These are phyloP conservation scores for Metellina segmentata DNA, from an alignment of 2,888 invertebrate genomes.

Conservation along the genomic window DNA sequence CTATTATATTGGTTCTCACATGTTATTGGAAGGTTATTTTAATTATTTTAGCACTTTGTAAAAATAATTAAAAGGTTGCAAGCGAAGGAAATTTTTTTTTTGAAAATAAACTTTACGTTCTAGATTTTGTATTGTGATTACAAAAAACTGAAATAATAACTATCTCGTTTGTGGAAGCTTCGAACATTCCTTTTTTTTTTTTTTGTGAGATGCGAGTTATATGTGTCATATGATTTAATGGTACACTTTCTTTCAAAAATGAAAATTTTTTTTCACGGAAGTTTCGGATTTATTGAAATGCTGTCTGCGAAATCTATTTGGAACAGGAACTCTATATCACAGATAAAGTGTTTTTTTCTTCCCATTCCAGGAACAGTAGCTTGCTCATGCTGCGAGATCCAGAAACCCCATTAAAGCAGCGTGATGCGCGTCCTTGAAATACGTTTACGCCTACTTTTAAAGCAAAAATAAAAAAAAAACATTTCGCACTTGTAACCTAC, in stretches of 20 bases:
- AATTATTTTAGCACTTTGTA: too few relatives aligned
- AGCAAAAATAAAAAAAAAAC: background rate
- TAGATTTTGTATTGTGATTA: too few relatives aligned
- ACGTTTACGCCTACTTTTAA: slow-evolving; percentile 16
- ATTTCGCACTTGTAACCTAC: background rate
- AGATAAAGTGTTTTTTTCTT: slow-evolving; percentile 30
- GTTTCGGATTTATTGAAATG: background rate
- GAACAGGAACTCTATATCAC: slow-evolving; percentile 54
- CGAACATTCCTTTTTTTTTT: too few relatives aligned
- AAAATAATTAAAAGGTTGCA: too few relatives aligned
- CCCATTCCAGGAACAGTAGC: slow-evolving; percentile 30
- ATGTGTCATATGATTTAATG: too few relatives aligned
- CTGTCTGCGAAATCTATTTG: slow-evolving; percentile 8
- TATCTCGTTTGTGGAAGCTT: too few relatives aligned
- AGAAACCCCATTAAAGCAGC: slow-evolving; percentile 41
- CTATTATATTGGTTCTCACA: too few relatives aligned
- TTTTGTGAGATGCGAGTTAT: too few relatives aligned
- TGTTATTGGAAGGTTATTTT: too few relatives aligned
- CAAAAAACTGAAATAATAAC: too few relatives aligned
- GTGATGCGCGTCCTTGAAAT: slow-evolving; percentile 41
- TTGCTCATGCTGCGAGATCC: slow-evolving; percentile 38
- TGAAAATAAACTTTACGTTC: too few relatives aligned
- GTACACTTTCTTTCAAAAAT: background rate
- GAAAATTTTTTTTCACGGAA: background rate
- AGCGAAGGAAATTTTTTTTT: too few relatives aligned